Percentiles rank a stretch among this genome's conserved stretches.
Evolutionary conservation across 35 echinoderm and acorn worm species (phyloP).

Genomic region (Ptychodera flava): DNA sequence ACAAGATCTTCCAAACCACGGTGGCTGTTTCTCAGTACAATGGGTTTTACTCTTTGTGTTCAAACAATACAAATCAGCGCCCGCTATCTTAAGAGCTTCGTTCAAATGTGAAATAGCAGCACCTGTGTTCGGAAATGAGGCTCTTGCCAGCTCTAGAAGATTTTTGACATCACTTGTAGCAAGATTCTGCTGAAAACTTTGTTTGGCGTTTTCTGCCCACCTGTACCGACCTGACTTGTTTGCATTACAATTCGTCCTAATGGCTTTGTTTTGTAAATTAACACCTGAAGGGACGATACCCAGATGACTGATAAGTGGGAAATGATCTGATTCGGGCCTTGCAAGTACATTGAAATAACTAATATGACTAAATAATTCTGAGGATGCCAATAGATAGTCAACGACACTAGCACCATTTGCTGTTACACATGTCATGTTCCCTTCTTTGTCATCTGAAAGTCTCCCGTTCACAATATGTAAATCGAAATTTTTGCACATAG

Average conservation of each 20-base stretch:
- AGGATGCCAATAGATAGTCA: neutral
- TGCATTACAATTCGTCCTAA: neutral
- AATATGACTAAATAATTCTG: neutral
- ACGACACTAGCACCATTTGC: neutral
- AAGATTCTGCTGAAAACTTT: neutral
- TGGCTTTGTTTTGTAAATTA: neutral
- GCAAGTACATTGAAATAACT: neutral
- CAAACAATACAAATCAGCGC: neutral
- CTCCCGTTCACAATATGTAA: neutral
- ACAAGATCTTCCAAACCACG: neutral
- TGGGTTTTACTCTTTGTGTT: neutral
- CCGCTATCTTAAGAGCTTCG: neutral
- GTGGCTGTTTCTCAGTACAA: neutral
- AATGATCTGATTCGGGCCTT: neutral
- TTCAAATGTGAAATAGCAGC: neutral
- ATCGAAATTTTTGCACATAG: neutral
- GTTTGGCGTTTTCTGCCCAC: neutral
- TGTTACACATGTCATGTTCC: neutral
- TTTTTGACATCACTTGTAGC: neutral
- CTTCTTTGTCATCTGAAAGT: neutral
- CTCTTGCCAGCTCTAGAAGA: neutral
- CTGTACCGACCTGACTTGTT: neutral
- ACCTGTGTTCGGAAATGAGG: neutral
- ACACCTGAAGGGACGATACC: neutral
- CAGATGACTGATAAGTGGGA: neutral